A percentile compares a stretch with the other conserved stretches of the same genome.
phyloP scores from a whole-genome alignment of 2,888 invertebrate genomes.

The Oscheius sp. region DNA sequence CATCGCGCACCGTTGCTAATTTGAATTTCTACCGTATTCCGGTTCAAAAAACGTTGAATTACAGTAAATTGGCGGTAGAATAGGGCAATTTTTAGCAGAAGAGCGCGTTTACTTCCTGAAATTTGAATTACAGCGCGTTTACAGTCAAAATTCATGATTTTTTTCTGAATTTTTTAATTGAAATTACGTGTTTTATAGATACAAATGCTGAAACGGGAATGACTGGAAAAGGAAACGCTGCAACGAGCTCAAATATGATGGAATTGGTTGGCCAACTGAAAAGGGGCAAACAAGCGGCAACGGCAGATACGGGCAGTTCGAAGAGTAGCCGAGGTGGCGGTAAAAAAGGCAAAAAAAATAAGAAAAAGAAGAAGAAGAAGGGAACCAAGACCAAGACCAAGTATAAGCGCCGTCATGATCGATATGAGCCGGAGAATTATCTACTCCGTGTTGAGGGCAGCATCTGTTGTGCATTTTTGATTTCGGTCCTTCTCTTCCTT shows the following conservation, averaged over 20 bases:
- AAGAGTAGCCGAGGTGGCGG: not conserved
- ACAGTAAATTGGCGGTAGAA: no score
- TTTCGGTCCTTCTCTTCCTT: not conserved
- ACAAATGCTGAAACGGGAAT: slow-evolving; percentile 16
- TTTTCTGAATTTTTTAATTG: no score
- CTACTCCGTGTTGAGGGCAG: slow-evolving; percentile 50
- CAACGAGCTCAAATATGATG: slow-evolving; percentile 45
- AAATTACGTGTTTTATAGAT: not conserved
- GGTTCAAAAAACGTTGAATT: no score
- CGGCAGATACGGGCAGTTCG: not conserved
- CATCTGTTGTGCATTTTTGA: slow-evolving; percentile 45
- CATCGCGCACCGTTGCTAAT: no score
- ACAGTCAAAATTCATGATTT: no score
- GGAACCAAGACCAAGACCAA: slow-evolving; percentile 43
- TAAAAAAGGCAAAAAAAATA: slow-evolving; percentile 32
- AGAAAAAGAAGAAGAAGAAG: slow-evolving; percentile 38
- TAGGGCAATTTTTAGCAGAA: no score
- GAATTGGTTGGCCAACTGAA: slow-evolving; percentile 47
- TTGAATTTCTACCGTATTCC: no score
- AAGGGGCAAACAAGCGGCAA: slow-evolving; percentile 8
- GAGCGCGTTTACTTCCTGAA: no score
- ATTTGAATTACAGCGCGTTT: no score
- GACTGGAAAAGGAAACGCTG: slow-evolving; percentile 8
- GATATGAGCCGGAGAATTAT: slow-evolving; percentile 52
- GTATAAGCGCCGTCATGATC: slow-evolving; percentile 41